Evolutionary conservation across 2,888 invertebrate species (phyloP).

Genomic region (Drosophila nr. perissopoda): DNA sequence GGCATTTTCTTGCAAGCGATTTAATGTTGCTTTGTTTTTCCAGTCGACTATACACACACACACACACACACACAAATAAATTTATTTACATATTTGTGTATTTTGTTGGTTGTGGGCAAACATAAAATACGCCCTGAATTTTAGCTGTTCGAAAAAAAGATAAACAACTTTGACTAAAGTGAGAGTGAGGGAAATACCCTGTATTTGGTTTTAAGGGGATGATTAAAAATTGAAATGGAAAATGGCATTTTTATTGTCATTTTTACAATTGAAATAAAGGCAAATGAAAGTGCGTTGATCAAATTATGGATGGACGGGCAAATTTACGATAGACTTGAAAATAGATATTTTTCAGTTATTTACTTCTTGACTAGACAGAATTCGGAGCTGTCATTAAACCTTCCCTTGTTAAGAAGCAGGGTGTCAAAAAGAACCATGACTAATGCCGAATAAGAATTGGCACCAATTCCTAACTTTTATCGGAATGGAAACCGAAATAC

Average conservation of each 20-base stretch:
- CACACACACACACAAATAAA: not conserved
- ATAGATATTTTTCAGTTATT: not conserved
- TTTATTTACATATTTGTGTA: constrained; percentile 10
- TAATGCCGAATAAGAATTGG: not conserved
- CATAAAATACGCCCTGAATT: not conserved
- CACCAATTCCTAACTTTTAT: not conserved
- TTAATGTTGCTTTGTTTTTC: constrained; percentile 49
- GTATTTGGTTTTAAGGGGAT: not conserved
- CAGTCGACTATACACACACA: constrained; percentile 14
- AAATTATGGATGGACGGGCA: not conserved
- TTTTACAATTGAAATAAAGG: not conserved
- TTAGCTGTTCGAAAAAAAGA: not conserved
- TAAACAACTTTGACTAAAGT: not conserved
- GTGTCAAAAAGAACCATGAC: not conserved
- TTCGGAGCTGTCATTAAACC: not conserved
- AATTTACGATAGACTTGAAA: not conserved
- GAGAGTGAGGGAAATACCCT: constrained; percentile 10
- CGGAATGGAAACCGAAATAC: not conserved
- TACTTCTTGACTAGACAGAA: not conserved
- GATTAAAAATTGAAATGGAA: not conserved
- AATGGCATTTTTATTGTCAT: not conserved
- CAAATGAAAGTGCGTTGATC: too few species aligned
- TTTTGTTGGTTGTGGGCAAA: constrained; percentile 3
- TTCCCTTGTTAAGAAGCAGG: not conserved
- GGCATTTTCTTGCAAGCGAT: constrained; percentile 50